Conservation (phyloP, 2,888 invertebrate genomes). For the Papilio demoleus region DNA sequence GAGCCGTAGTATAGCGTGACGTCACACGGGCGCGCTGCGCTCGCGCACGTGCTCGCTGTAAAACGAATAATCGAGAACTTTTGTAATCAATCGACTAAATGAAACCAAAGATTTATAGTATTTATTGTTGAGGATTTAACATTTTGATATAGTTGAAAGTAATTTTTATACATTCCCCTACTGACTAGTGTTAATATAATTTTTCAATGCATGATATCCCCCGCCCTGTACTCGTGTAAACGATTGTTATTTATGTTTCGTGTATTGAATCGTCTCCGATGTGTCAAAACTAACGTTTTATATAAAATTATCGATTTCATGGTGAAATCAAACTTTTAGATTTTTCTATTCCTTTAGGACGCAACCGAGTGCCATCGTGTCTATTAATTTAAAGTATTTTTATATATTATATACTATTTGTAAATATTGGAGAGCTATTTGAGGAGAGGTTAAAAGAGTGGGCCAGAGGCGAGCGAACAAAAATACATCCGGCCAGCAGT, state of each 20-base stretch:
- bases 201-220: constrained; percentile 43
- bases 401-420: constrained; percentile 67
- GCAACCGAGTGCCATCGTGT: constrained; percentile 82
- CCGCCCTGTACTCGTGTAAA: constrained; percentile 38
- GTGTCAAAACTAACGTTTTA: constrained; percentile 56
- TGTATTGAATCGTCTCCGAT: constrained; percentile 51
- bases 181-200: constrained; percentile 51
- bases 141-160: constrained; percentile 70
- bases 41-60: constrained; percentile 49
- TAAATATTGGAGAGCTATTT: constrained; percentile 70
- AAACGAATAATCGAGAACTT: constrained; percentile 53
- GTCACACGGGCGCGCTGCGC: constrained; percentile 32
- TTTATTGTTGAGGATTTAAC: constrained; percentile 78
- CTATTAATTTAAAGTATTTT: constrained; percentile 78
- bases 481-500: constrained; percentile 71
- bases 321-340: constrained; percentile 54
- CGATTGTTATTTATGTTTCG: constrained; percentile 46
- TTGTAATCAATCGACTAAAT: constrained; percentile 75
- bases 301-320: constrained; percentile 53
- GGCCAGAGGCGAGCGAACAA: constrained; percentile 58
- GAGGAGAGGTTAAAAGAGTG: constrained; percentile 65
- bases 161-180: constrained; percentile 77
- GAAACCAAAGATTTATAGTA: constrained; percentile 82
- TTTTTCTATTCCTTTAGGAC: constrained; percentile 65
- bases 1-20: constrained; percentile 54